Conservation (phyloP, 2,797 vertebrate species). For the Taenioides sp. region DNA sequence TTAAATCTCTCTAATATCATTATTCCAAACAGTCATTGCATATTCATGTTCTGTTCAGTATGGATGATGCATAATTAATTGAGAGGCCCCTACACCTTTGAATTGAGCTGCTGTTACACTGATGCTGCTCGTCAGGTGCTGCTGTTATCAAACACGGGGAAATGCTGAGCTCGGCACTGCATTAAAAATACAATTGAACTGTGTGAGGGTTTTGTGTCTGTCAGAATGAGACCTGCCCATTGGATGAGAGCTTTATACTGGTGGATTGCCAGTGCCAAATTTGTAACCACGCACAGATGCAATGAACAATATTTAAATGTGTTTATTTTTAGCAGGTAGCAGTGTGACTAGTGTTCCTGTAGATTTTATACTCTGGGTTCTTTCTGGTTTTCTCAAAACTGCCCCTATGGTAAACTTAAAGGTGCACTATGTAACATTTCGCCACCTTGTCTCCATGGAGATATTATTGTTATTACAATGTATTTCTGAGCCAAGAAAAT, state of each 20-base stretch:
- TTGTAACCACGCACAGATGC: not conserved
- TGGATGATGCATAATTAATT: constrained; percentile 28
- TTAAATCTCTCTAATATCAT: constrained; percentile 25
- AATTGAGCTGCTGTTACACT: constrained; percentile 15
- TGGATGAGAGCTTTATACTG: constrained; percentile 13
- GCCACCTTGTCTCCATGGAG: no score
- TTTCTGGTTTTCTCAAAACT: no score
- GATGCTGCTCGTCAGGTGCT: constrained; percentile 18
- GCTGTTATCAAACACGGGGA: constrained; percentile 16
- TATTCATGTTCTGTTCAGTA: constrained; percentile 38
- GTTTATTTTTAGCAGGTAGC: not conserved
- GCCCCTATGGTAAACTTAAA: no score
- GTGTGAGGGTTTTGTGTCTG: constrained; percentile 20
- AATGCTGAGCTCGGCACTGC: constrained; percentile 23
- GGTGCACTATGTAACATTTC: no score
- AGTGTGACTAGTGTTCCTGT: no score
- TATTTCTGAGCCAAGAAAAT: not conserved
- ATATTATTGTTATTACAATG: not conserved
- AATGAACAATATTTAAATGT: not conserved
- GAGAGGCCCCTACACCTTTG: constrained; percentile 19
- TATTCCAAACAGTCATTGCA: constrained; percentile 35
- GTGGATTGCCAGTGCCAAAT: constrained; percentile 9
- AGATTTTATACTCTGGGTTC: no score
- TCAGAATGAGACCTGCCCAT: constrained; percentile 17
- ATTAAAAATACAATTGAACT: constrained; percentile 45